Base-by-base conservation (phyloP, 53 echinoderm and acorn worm genomes). In the Mesocentrotus franciscanus region DNA sequence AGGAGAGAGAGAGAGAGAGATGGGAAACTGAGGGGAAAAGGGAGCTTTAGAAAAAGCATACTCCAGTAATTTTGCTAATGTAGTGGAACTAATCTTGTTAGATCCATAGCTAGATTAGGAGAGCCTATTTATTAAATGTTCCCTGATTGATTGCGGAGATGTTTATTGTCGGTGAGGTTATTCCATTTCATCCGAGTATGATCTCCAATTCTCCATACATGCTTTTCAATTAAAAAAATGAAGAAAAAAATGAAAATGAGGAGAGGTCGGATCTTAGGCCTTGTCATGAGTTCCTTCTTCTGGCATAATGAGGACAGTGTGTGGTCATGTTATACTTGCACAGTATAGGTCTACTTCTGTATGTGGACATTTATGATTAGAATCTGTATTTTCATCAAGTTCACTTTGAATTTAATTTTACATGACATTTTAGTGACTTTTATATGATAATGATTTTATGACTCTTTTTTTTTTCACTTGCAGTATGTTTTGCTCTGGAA, bases 31-130 rank as follows among this genome's bases (percentile, higher is more conserved):
- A 6, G 27, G 10, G 58, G 15, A 55, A 87, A 87, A 57, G 39
- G 57, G 27, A n/a, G 34, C 20, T 27, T 30, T 74, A 12, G 74
- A 74, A 32, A 81, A 42, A 81, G 9, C 81, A 42, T 87, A 58
- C 87, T 87, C 87, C 12, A 87, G 87, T 87, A 87, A 87, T 87
- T 87, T 87, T 87, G 87, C 0, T 87, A 87, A 87, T 87, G 87
- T 59, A 87, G 49, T 87, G 87, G 87, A 87, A 87, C 87, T 87
- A 87, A 87, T 87, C 87, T 87, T 24, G 57, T 85, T 87, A 87
- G 87, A 87, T 87, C 87, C 87, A 58, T 27, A 13, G 56, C 8
- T 57, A 87, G 87, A 87, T 87, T 59, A 58, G 87, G 87, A 87
- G 27, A 87, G 27, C n/a, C 87, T 57, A 15, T 87, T 87, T 87